Evolutionary conservation across 2,113 vertebrate species (phyloP), one percentile per base, ranked within the genome.

Genomic region (Pyxicephalus adspersus): DNA sequence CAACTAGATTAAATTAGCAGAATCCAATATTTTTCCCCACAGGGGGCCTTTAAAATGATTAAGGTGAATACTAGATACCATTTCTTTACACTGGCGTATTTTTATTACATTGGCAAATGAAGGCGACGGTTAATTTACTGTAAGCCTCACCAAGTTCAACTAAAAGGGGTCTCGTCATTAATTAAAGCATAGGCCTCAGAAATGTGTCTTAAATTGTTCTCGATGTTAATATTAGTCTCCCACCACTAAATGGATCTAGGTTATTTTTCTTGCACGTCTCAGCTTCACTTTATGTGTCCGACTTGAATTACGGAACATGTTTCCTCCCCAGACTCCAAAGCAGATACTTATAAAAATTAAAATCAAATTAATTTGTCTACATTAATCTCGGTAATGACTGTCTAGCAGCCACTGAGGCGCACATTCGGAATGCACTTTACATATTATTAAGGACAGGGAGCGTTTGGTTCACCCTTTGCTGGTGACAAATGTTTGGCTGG

Each of bases 321-420:
- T 81, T 65, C 68, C 79, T 80, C 78, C 78, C 57, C 51, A 80
- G 78, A 80, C 78, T 80, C 78, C 50, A 80, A 80, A 80, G 78
- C 67, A 81, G 79, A 81, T 81, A 81, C 68, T 73, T 81, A 73
- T 81, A 74, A 81, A 81, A 81, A 73, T 81, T 81, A 81, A 81
- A 81, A 81, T 74, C 79, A 81, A 81, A 81, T 81, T 81, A 81
- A 81, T 81, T 81, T 81, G 70, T 81, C 79, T 81, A 81, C 79
- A 81, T 81, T 81, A 73, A 81, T 81, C 79, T 81, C 66, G 55
- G 79, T 81, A 81, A 81, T 81, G 68, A 81, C 58, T 81, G 79
- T 81, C 79, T 81, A 74, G 68, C 73, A 81, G 79, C 50, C 79
- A 73, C 79, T 74, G 79, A 81, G 68, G 68, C 63, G 79, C 68